A percentile compares a stretch with the other conserved stretches of the same genome.
Evolutionary conservation across 2,113 vertebrate genomes (phyloP).

Genomic region (Marmota flaviventris): DNA sequence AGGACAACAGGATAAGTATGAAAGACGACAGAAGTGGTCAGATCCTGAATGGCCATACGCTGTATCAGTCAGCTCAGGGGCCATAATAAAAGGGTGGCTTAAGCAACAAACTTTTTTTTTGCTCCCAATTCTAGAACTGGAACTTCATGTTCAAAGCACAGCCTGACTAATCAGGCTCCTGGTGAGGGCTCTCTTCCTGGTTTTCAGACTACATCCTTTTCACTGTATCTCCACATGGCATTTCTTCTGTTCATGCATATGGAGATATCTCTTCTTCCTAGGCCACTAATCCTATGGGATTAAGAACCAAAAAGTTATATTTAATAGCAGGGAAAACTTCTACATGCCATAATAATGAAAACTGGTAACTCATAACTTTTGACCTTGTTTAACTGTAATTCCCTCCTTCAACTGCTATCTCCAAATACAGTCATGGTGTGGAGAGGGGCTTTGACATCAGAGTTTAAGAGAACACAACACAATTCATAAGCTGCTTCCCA

Average conservation of each 20-base stretch:
- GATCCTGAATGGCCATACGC: neutral
- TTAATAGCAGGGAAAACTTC: neutral
- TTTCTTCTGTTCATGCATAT: neutral
- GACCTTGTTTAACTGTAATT: neutral
- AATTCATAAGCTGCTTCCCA: neutral
- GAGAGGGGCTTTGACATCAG: neutral
- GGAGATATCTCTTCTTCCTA: neutral
- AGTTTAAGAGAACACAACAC: neutral
- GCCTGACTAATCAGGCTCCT: neutral
- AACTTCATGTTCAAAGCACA: neutral
- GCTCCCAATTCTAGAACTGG: neutral
- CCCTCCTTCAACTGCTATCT: neutral
- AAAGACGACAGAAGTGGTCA: neutral
- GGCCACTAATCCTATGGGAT: neutral
- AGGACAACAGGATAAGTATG: neutral
- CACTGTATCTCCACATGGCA: neutral
- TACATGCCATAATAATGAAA: slow-evolving; percentile 23
- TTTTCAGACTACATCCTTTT: neutral
- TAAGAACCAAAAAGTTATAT: neutral
- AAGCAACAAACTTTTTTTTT: neutral
- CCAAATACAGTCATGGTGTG: neutral
- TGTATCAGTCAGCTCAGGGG: neutral
- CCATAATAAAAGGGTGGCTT: neutral
- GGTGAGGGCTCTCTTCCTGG: neutral
- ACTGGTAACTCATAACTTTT: slow-evolving; percentile 36